These are phyloP conservation scores for Drosophila lacicola DNA, from an alignment of 2,888 invertebrate species.

Conservation along the genomic window DNA sequence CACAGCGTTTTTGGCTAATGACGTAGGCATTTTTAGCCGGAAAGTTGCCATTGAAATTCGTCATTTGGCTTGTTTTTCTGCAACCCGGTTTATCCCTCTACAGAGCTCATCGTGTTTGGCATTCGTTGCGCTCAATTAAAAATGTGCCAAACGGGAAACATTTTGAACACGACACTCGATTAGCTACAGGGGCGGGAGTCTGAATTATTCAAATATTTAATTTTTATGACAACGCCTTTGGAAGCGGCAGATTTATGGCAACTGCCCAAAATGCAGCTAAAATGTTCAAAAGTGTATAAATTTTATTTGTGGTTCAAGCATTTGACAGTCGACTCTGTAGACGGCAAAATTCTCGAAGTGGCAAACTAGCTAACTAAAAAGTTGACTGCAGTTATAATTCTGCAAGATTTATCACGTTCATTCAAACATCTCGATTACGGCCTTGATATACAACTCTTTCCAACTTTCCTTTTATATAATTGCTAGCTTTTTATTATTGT, in stretches of 20 bases:
- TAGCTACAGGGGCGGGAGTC: slow-evolving; percentile 28
- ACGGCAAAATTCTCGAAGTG: slow-evolving; percentile 14
- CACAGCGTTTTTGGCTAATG: slow-evolving; percentile 61
- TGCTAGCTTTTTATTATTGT: neutral
- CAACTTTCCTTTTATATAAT: neutral
- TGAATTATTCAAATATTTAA: slow-evolving; percentile 56
- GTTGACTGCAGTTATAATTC: slow-evolving; percentile 4
- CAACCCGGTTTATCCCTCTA: slow-evolving; percentile 34
- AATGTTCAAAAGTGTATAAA: slow-evolving; percentile 69
- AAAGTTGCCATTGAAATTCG: slow-evolving; percentile 50
- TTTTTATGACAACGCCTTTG: slow-evolving; percentile 59
- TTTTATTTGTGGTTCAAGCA: slow-evolving; percentile 62
- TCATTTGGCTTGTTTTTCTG: slow-evolving; percentile 61
- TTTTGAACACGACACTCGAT: slow-evolving; percentile 60
- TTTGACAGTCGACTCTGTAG: slow-evolving; percentile 55
- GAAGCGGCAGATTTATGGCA: slow-evolving; percentile 59
- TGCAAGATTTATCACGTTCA: slow-evolving; percentile 27
- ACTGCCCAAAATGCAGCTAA: slow-evolving; percentile 9
- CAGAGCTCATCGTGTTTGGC: slow-evolving; percentile 43
- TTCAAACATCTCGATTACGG: neutral
- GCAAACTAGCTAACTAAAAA: slow-evolving; percentile 25
- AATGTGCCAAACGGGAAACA: slow-evolving; percentile 67
- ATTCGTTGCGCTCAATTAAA: slow-evolving; percentile 75
- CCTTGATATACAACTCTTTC: neutral
- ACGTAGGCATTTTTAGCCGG: slow-evolving; percentile 62